Conservation (phyloP, 1,140 invertebrate species). For the Acromyrmex heyeri region DNA sequence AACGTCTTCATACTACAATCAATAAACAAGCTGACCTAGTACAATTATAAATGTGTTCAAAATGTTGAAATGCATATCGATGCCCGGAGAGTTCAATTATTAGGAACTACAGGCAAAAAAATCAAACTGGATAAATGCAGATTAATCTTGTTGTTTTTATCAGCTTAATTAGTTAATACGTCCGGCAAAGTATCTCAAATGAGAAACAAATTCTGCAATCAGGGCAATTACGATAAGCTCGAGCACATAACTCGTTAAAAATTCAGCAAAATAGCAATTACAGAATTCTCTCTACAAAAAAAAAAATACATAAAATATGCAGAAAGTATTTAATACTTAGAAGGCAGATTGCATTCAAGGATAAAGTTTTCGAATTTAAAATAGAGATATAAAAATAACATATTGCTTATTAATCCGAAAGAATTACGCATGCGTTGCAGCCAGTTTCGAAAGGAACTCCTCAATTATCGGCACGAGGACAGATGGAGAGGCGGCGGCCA, state of each 20-base stretch:
- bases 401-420: neutral
- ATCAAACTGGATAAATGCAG: neutral
- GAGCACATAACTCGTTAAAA: neutral
- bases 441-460: conserved; percentile 53
- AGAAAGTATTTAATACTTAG: neutral
- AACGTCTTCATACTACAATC: neutral
- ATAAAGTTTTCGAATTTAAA: neutral
- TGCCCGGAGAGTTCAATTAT: conserved; percentile 31
- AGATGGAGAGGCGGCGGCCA: conserved; percentile 84
- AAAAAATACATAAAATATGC: neutral
- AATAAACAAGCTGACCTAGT: conserved; percentile 39
- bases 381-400: neutral
- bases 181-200: neutral
- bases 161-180: conserved; percentile 38
- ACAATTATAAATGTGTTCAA: conserved; percentile 10
- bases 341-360: neutral
- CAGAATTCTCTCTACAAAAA: neutral
- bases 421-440: neutral
- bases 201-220: conserved; percentile 10
- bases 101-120: neutral
- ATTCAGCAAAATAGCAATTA: neutral
- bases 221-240: neutral
- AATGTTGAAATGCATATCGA: neutral
- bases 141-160: conserved; percentile 39
- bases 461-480: conserved; percentile 80